phyloP scores from a whole-genome alignment of 2,797 vertebrate species.

The Chaunax sp. region DNA sequence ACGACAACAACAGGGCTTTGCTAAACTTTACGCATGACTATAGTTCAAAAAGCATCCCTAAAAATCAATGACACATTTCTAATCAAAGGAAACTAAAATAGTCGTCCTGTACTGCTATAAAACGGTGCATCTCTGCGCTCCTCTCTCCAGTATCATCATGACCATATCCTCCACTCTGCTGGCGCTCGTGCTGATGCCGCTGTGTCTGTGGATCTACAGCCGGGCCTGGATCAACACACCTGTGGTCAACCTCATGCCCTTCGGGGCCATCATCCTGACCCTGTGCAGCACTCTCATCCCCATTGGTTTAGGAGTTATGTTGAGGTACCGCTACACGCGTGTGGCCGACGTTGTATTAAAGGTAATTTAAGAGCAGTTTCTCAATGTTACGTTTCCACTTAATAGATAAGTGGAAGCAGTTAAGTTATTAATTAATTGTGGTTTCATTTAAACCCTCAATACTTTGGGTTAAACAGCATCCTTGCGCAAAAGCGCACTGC shows the following conservation, averaged over 20 bases:
- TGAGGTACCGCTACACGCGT: conserved; percentile 88
- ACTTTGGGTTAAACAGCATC: background rate
- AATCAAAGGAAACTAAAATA: background rate
- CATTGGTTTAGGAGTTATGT: conserved; percentile 90
- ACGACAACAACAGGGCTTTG: background rate
- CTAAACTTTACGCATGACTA: conserved; percentile 16
- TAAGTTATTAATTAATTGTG: accelerated
- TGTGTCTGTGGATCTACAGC: conserved; percentile 98
- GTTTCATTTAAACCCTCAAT: background rate
- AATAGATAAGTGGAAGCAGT: background rate
- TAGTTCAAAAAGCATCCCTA: background rate
- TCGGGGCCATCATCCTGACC: conserved; percentile 94
- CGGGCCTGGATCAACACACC: conserved; percentile 96
- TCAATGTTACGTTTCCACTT: background rate
- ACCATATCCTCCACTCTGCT: conserved; percentile 95
- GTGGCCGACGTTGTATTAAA: conserved; percentile 92
- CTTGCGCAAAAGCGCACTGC: conserved; percentile 67
- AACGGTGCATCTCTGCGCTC: conserved; percentile 8
- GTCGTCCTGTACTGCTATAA: background rate
- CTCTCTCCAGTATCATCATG: conserved; percentile 91
- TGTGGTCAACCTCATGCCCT: conserved; percentile 90
- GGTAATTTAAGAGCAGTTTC: conserved; percentile 78
- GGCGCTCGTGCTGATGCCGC: conserved; percentile 94
- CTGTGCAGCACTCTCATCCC: conserved; percentile 96
- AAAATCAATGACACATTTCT: background rate